phyloP scores from a whole-genome alignment of 2,113 vertebrate genomes.

The Erythrolamprus reginae region DNA sequence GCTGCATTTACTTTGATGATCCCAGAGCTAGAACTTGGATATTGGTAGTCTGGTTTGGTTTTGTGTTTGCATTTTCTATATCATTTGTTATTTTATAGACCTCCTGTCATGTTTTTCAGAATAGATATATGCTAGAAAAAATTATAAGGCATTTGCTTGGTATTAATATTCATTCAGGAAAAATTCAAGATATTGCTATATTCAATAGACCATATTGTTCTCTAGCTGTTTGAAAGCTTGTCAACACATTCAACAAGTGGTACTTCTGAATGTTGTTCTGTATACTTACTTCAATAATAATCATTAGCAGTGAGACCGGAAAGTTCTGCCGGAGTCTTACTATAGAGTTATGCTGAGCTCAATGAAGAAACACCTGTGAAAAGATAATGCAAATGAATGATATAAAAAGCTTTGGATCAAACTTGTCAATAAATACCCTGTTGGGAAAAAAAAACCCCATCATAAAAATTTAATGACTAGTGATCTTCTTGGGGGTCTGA shows the following conservation, averaged over 20 bases:
- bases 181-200: neutral
- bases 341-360: conserved; percentile 3
- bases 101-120: neutral
- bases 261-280: neutral
- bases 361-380: neutral
- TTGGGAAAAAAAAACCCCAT: neutral
- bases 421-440: conserved; percentile 13
- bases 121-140: neutral
- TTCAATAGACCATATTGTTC: neutral
- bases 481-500: neutral
- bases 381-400: conserved; percentile 8
- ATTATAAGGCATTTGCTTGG: neutral
- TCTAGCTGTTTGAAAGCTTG: neutral
- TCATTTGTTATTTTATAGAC: neutral
- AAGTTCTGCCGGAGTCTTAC: neutral
- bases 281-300: too few relatives aligned
- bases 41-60: neutral
- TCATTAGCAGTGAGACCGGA: neutral
- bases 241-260: neutral
- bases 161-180: neutral
- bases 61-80: neutral
- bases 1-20: neutral
- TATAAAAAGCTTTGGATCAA: conserved; percentile 15
- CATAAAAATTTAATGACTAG: neutral
- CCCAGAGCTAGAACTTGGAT: neutral